These are phyloP conservation scores for Temnothorax unifasciatus DNA, from an alignment of 2,888 invertebrate species.

Conservation along the genomic window DNA sequence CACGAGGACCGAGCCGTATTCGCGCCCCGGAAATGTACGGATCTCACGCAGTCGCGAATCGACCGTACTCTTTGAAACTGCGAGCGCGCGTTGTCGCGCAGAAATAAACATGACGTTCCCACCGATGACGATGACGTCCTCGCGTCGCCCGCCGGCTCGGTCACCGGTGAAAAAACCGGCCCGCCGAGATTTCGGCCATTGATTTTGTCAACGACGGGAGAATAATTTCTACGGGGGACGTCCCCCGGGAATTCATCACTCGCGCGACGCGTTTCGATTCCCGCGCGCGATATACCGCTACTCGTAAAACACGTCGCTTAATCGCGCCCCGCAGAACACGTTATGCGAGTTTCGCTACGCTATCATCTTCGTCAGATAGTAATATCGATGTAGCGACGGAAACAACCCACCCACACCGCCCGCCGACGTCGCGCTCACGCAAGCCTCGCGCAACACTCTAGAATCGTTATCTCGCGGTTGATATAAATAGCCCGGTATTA, in stretches of 20 bases:
- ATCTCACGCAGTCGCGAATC: slow-evolving; percentile 67
- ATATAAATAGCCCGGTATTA: slow-evolving; percentile 71
- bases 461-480: slow-evolving; percentile 60
- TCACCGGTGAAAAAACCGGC: background rate
- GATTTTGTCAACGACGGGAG: slow-evolving; percentile 43
- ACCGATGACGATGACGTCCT: background rate
- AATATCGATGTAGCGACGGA: slow-evolving; percentile 65
- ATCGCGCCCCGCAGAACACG: background rate
- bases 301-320: slow-evolving; percentile 31
- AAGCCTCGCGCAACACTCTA: slow-evolving; percentile 70
- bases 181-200: slow-evolving; percentile 36
- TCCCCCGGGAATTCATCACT: slow-evolving; percentile 18
- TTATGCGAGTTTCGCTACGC: slow-evolving; percentile 29
- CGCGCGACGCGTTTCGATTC: slow-evolving; percentile 43
- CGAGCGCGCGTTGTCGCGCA: slow-evolving; percentile 17
- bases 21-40: slow-evolving; percentile 64
- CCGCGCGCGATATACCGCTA: slow-evolving; percentile 37
- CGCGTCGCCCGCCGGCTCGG: background rate
- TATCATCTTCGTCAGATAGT: slow-evolving; percentile 72
- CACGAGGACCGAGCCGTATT: slow-evolving; percentile 13
- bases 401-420: slow-evolving; percentile 57
- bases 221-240: slow-evolving; percentile 45
- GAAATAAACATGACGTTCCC: slow-evolving; percentile 68
- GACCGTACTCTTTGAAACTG: slow-evolving; percentile 50
- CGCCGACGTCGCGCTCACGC: slow-evolving; percentile 72